phyloP scores from a whole-genome alignment of 2,797 vertebrate genomes.

The Lagodon rhomboides region DNA sequence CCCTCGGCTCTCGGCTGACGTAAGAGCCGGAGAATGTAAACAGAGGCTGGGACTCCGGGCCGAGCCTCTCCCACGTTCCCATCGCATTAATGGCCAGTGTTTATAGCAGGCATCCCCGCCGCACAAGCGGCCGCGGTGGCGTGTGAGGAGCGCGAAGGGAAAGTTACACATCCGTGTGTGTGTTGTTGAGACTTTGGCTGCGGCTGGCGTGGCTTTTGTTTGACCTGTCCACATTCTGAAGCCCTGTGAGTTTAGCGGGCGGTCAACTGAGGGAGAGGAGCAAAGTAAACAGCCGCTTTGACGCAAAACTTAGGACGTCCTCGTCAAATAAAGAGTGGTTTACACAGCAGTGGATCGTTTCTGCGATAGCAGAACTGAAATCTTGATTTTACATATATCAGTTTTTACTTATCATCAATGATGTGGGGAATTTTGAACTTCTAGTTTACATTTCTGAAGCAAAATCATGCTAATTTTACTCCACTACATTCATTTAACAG shows the following conservation, averaged over 20 bases:
- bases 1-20: constrained; percentile 72
- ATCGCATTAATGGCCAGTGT: constrained; percentile 66
- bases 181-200: constrained; percentile 25
- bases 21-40: constrained; percentile 82
- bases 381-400: neutral
- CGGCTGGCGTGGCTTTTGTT: constrained; percentile 46
- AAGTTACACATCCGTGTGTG: constrained; percentile 78
- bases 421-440: neutral
- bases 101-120: constrained; percentile 64
- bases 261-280: constrained; percentile 27
- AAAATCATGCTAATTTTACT: neutral
- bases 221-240: constrained; percentile 50
- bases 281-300: constrained; percentile 48
- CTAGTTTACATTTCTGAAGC: neutral
- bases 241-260: constrained; percentile 27
- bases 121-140: constrained; percentile 29
- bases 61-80: constrained; percentile 66
- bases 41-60: constrained; percentile 76
- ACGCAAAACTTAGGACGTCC: constrained; percentile 42
- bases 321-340: constrained; percentile 15
- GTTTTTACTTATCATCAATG: too few species aligned
- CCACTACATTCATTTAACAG: neutral
- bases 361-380: neutral
- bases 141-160: constrained; percentile 63
- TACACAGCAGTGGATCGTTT: neutral